Evolutionary conservation across 2,888 invertebrate genomes (phyloP), one percentile per base, ranked within the genome.

Genomic region (Latheticus oryzae): DNA sequence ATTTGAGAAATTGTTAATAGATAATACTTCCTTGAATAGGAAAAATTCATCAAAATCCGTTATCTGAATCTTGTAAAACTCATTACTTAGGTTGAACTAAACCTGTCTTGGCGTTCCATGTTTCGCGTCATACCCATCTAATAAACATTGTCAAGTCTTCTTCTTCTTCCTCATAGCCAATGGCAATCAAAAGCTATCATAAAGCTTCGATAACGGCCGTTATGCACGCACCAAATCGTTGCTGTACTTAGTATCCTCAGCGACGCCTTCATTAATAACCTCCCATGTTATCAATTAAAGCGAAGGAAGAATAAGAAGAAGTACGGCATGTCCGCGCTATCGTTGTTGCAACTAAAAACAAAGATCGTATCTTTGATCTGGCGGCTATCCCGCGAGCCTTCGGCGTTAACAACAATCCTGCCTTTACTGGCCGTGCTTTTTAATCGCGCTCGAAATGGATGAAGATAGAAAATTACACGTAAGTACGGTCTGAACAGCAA

Each of bases 381-480:
- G 32, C 15, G 45, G 58, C 51, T 5, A 52, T 38, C 12, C 45
- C 51, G 40, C 32, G 23, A 59, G 54, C 47, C 43, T 51, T 55
- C 9, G 56, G 56, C 52, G 40, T 40, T 32, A 48, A 51, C 35
- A 58, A 54, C 55, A 35, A 59, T 55, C 58, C 53, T 35, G 42
- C 21, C 32, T 55, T 48, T 38, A 30, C 28, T 51, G 42, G 42
- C 40, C 26, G 23, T 24, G 19, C 11, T 40, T 61, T 60, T 61
- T 61, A 58, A 61, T 61, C 61, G 35, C 43, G 38, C 13, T 24
- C 54, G 47, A 58, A 62, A 64, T 61, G 60, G 54, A 64, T 60
- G 61, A 61, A 50, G 62, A 62, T 61, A 56, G 62, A 65, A 67
- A 67, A 67, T 67, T 67, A 63, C 58, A 62, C 53, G 48, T 61